Evolutionary conservation across 2,113 vertebrate species (phyloP), one percentile per base, ranked within the genome.

Genomic region (Potamarius usumacintae): DNA sequence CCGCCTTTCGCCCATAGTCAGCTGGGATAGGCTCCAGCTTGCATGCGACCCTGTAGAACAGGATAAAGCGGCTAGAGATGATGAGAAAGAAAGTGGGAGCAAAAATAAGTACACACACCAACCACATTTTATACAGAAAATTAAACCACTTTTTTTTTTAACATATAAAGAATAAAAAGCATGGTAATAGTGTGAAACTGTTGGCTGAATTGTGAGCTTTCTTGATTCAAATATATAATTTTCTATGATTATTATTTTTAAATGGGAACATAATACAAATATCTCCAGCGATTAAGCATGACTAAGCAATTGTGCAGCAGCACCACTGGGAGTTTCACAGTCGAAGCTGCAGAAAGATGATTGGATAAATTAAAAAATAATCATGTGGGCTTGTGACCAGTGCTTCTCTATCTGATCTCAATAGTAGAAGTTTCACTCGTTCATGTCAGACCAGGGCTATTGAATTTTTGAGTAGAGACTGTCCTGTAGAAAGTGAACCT

Each of bases 401-500:
- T 10, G 76, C 63, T 72, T 30, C 17, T 82, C 69, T 65, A 82
- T 79, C 58, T 83, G 77, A 85, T 78, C 79, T 79, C 50, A 52
- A 22, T 79, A 83, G 67, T 65, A 83, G 80, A 52, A 60, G 72
- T 74, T 83, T 90, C 83, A 83, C 60, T 82, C 30, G 65, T 74
- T 85, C 14, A 48, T 60, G 83, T 80, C 82, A 80, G 62, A 71
- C n/a, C 63, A 50, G 74, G 50, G 34, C 74, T 89, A 89, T 88
- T 90, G 86, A 85, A 83, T 90, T 90, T 85, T 89, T 84, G 79
- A 90, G 79, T 82, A 86, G 86, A 91, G 87, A 62, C 82, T 87
- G 81, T 67, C 85, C 85, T 86, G 86, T 82, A 90, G 84, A 88
- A 83, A 88, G 62, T 69, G 82, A 83, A 92, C 89, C 85, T 87